Percentiles rank a stretch among this genome's conserved stretches.
Evolutionary conservation across 23 tunicate genomes (phyloP).

Genomic region (Diplosoma virens): DNA sequence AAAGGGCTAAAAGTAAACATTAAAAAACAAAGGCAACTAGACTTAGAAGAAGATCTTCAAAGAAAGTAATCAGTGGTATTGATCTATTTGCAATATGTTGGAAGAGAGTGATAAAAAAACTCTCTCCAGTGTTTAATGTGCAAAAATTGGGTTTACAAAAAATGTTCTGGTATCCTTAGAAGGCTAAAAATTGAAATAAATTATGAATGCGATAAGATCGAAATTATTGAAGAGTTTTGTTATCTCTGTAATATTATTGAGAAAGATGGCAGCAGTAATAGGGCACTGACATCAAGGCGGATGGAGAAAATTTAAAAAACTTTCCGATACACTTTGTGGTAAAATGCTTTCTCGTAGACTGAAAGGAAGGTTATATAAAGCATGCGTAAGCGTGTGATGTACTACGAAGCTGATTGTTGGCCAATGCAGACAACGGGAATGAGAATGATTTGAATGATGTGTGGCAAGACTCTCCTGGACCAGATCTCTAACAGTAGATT

Average conservation of each 20-base stretch:
- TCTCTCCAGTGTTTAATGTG: no score
- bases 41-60: background rate
- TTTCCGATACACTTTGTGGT: background rate
- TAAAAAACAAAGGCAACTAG: background rate
- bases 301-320: background rate
- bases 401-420: background rate
- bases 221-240: background rate
- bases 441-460: no score
- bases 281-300: background rate
- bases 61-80: background rate
- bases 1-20: background rate
- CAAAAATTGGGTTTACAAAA: no score
- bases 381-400: background rate
- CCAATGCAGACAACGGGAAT: background rate
- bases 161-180: background rate
- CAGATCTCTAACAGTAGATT: no score
- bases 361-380: no score
- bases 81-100: background rate
- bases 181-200: background rate
- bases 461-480: background rate
- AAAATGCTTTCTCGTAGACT: background rate
- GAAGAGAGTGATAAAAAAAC: background rate
- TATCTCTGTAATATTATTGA: background rate
- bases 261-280: background rate
- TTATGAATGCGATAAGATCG: background rate